These are phyloP conservation scores for Parazoanthus atlanticus DNA, from an alignment of 92 coral and sea anemone genomes.

Conservation along the genomic window DNA sequence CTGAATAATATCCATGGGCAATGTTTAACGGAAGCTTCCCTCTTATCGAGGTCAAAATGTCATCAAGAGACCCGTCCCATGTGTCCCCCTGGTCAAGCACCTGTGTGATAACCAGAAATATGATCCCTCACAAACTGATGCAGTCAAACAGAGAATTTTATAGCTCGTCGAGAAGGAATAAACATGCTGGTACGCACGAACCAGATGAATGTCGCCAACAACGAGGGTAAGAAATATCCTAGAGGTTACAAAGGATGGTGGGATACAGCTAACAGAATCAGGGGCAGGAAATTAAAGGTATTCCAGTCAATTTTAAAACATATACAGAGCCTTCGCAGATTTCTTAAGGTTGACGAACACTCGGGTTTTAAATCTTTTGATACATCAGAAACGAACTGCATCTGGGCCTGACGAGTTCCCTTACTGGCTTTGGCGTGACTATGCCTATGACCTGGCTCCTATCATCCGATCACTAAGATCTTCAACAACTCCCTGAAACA, in stretches of 20 bases:
- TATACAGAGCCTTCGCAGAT: too few relatives aligned
- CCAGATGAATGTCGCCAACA: conserved; percentile 56
- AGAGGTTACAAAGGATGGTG: conserved; percentile 57
- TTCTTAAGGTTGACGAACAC: too few relatives aligned
- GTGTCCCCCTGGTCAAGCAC: conserved; percentile 30
- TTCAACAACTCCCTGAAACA: conserved; percentile 49
- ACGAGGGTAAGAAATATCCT: conserved; percentile 7
- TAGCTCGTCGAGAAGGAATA: conserved; percentile 39
- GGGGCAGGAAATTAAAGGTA: too few relatives aligned
- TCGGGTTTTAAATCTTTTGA: too few relatives aligned
- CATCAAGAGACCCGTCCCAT: background rate
- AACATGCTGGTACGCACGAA: conserved; percentile 47
- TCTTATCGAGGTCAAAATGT: background rate
- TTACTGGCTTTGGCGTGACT: conserved; percentile 65
- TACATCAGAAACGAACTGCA: too few relatives aligned
- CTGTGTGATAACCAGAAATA: conserved; percentile 34
- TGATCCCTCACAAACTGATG: background rate
- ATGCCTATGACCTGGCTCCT: conserved; percentile 57
- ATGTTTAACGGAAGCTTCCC: conserved; percentile 58
- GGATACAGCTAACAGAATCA: conserved; percentile 33
- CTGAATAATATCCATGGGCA: conserved; percentile 25
- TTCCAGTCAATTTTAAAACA: too few relatives aligned
- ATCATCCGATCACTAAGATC: conserved; percentile 51
- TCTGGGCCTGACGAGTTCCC: conserved; percentile 43
- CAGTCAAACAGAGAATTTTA: conserved; percentile 15